A percentile compares a stretch with the other conserved stretches of the same genome.
Evolutionary conservation across 2,888 invertebrate genomes (phyloP).

Genomic region (Acronicta aceris): DNA sequence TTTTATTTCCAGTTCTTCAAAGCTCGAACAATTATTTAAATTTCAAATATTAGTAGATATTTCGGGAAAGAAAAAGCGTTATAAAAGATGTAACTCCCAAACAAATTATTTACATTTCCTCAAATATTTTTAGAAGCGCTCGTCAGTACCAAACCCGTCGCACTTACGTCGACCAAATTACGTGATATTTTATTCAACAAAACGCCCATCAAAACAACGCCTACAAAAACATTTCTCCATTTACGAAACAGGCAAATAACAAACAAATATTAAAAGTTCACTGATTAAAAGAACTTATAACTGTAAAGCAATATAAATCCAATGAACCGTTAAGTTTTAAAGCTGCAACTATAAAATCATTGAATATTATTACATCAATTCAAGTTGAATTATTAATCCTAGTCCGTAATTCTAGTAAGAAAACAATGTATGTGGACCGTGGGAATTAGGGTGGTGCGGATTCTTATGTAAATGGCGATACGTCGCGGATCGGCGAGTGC

Average conservation of each 20-base stretch:
- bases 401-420: conserved; percentile 47
- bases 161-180: conserved; percentile 39
- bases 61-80: background rate
- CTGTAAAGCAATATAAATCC: conserved; percentile 35
- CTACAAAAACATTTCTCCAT: conserved; percentile 36
- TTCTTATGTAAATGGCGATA: conserved; percentile 84
- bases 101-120: conserved; percentile 1
- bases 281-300: conserved; percentile 18
- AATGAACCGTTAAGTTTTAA: conserved; percentile 36
- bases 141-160: conserved; percentile 29
- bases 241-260: conserved; percentile 39
- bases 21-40: too few species aligned
- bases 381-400: conserved; percentile 53
- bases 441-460: conserved; percentile 74
- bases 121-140: conserved; percentile 21
- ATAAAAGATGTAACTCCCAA: background rate
- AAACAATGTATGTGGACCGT: conserved; percentile 73
- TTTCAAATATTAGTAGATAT: background rate
- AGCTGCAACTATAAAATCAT: conserved; percentile 25
- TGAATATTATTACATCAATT: conserved; percentile 35
- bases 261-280: conserved; percentile 34
- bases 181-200: conserved; percentile 54
- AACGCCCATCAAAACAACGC: conserved; percentile 39
- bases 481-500: conserved; percentile 78
- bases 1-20: too few species aligned